These are phyloP conservation scores for Helicolenus hilgendorfi DNA, from an alignment of 2,797 vertebrate species.

Conservation along the genomic window DNA sequence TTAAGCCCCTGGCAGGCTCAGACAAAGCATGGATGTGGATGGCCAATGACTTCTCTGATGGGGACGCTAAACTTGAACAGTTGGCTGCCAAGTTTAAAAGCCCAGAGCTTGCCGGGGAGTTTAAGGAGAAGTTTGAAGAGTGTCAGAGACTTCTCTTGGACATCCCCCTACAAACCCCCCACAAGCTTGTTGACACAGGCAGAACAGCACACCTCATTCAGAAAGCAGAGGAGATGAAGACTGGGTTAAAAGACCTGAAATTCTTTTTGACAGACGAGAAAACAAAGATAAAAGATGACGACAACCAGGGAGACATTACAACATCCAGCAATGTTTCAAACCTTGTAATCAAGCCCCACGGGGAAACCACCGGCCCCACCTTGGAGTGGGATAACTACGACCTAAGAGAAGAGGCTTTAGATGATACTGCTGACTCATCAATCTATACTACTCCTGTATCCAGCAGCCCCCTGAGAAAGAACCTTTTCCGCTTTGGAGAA, in stretches of 20 bases:
- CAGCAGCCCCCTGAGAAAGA: constrained; percentile 94
- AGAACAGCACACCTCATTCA: constrained; percentile 97
- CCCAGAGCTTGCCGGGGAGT: constrained; percentile 95
- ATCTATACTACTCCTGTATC: constrained; percentile 93
- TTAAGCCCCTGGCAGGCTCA: constrained; percentile 96
- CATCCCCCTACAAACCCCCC: constrained; percentile 98
- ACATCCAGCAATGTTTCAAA: constrained; percentile 76
- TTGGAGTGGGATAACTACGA: constrained; percentile 98
- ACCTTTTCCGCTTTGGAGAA: constrained; percentile 97
- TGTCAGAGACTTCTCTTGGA: constrained; percentile 96
- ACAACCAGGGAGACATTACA: constrained; percentile 70
- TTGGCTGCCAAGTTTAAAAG: constrained; percentile 98
- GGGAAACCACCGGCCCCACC: constrained; percentile 91
- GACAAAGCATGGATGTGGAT: constrained; percentile 99
- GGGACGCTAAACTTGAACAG: constrained; percentile 94
- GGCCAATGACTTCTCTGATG: constrained; percentile 97
- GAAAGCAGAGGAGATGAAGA: constrained; percentile 99
- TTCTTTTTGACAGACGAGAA: constrained; percentile 95
- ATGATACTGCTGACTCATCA: constrained; percentile 93
- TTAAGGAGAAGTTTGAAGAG: constrained; percentile 97
- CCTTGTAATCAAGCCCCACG: constrained; percentile 86
- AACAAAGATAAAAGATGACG: constrained; percentile 92
- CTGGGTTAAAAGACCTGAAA: constrained; percentile 96
- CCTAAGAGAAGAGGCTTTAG: constrained; percentile 92
- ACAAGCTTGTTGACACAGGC: constrained; percentile 97